Evolutionary conservation across 2,888 invertebrate species (phyloP), one percentile per base, ranked within the genome.

Genomic region (Sycophila texana): DNA sequence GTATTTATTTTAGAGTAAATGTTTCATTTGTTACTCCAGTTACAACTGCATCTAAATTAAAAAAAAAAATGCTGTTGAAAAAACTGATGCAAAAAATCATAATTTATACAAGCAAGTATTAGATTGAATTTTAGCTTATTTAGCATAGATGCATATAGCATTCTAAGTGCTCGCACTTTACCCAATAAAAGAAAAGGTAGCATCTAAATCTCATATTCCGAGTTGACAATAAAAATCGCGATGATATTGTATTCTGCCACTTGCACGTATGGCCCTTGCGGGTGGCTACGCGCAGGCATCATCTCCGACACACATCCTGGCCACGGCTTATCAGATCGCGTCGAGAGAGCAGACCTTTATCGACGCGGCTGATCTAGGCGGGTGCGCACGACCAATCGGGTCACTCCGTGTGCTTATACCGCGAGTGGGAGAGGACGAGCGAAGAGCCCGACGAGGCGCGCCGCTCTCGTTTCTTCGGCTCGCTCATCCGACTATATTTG

Each of bases 251-350:
- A 75, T 65, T 57, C 26, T 20, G 10, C 22, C n/a, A 10, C 26
- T 26, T 18, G 26, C 22, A 30, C 3, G 16, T n/a, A n/a, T n/a
- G 22, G n/a, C 18, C 20, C 61, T 22, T 4, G 18, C 2, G 53
- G 18, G 39, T 20, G 65, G 13, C 16, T 73, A 20, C 47, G 14
- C 53, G 5, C 13, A 60, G 77, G 65, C 58, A 71, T 82, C 82
- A 83, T 84, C 84, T 85, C 82, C 77, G 81, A 72, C 82, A 83
- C 84, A 85, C 85, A 84, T 85, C 60, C 22, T 49, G 70, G 63
- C 10, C 79, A 81, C 81, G 84, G 39, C 39, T 84, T 85, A 86
- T 88, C 86, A 86, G 86, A 87, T 87, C 82, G 83, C 83, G 83
- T 82, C 79, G 68, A 51, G 70, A 30, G 63, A 49, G 84, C 80